phyloP scores from a whole-genome alignment of 2,797 vertebrate genomes.

The Poecilia velifera region DNA sequence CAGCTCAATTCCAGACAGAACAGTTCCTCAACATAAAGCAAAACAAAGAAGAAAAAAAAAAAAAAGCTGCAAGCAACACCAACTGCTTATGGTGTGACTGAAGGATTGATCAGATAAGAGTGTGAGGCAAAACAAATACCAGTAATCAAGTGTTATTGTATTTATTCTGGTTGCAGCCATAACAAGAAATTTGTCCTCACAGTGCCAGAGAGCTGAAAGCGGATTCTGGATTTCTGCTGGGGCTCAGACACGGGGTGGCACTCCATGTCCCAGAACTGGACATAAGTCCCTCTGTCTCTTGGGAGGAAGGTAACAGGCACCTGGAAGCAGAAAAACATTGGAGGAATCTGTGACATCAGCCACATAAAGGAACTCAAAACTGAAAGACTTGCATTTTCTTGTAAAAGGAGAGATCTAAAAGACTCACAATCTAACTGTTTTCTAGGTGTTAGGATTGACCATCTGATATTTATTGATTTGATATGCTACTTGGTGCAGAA shows the following conservation, averaged over 20 bases:
- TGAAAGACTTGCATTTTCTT: neutral
- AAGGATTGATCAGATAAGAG: neutral
- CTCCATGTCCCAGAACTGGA: constrained; percentile 97
- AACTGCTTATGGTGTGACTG: neutral
- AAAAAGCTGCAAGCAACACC: neutral
- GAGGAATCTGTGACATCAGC: neutral
- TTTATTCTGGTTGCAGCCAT: neutral
- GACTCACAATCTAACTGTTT: neutral
- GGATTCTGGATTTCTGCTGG: constrained; percentile 85
- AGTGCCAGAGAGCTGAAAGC: constrained; percentile 90
- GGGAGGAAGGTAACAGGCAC: constrained; percentile 89
- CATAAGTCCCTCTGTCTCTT: constrained; percentile 89
- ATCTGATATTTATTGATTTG: neutral
- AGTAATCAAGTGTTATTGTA: neutral
- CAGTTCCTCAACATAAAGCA: neutral
- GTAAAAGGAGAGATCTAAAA: neutral
- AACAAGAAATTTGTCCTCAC: constrained; percentile 75
- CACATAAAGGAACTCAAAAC: neutral
- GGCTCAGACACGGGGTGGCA: constrained; percentile 87
- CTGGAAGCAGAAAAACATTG: constrained; percentile 65
- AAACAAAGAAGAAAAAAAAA: neutral
- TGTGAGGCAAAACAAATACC: neutral
- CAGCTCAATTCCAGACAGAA: neutral
- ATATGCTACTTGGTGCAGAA: neutral
- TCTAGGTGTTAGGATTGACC: neutral